Evolutionary conservation across 2,888 invertebrate genomes (phyloP), one percentile per base, ranked within the genome.

Genomic region (Leptinotarsa haldemani): DNA sequence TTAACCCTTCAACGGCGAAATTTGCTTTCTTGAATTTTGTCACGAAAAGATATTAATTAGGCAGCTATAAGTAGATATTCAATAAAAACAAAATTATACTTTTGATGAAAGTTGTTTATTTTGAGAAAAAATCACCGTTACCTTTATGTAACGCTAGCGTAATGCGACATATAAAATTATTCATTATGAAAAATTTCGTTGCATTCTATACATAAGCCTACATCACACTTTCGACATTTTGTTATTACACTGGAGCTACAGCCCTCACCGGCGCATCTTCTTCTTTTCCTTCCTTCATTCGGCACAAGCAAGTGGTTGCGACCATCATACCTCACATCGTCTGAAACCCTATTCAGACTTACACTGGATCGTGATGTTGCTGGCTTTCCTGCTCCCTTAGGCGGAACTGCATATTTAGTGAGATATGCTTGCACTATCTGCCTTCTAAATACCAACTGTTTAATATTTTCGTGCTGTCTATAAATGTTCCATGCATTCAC

Each of bases 381-480:
- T 64, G 63, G 73, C 48, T 65, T 63, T 52, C 73, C 74, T 46
- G 56, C n/a, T 40, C 58, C 48, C 68, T 72, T 74, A 12, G 69
- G 47, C 46, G 71, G 58, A 56, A 61, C 53, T 20, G 58, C 65
- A 65, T 65, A 73, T 70, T 46, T 69, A 18, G 47, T 56, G 1
- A 76, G 63, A 69, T 79, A 79, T 15, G 52, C 22, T 56, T 74
- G 67, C 16, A 70, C 73, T 65, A 78, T 77, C 53, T 73, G 73
- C 52, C 78, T 58, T 67, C 76, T 52, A 70, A 74, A 78, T 22
- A 70, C 67, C 40, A 74, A 48, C 48, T 76, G 71, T 7, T 40
- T 53, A 12, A 71, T 30, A 46, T 46, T 7, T 4, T 46, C 16
- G 58, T 46, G 63, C 40, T 47, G 46, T 65, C n/a, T 48, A 7